Evolutionary conservation across 2,113 vertebrate species (phyloP).

Genomic region (Tylochromis polylepis): DNA sequence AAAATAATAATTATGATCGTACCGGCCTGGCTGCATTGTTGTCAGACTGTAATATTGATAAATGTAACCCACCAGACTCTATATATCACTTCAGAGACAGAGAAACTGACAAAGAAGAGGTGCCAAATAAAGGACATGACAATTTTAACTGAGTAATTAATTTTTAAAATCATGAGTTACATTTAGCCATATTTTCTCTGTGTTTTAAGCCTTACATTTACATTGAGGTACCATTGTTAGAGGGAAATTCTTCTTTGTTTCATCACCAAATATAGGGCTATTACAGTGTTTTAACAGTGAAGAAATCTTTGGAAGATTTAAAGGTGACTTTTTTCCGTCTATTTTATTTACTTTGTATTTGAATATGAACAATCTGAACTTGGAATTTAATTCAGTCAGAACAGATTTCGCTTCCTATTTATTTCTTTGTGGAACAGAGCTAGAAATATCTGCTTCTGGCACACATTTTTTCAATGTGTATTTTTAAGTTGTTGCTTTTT

Average conservation of each 20-base stretch:
- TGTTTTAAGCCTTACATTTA: neutral
- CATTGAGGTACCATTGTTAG: neutral
- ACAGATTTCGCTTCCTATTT: neutral
- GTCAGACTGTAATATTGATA: neutral
- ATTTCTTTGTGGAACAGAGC: neutral
- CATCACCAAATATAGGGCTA: neutral
- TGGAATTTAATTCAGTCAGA: neutral
- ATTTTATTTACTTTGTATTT: neutral
- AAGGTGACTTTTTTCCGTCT: neutral
- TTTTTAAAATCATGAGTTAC: neutral
- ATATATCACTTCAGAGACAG: neutral
- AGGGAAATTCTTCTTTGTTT: neutral
- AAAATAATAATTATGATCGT: neutral
- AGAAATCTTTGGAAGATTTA: neutral
- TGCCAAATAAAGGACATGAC: neutral
- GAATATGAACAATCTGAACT: neutral
- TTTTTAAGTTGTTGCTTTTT: neutral
- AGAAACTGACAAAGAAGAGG: neutral
- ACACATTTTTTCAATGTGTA: neutral
- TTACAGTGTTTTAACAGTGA: neutral
- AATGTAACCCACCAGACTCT: neutral
- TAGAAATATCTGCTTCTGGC: neutral
- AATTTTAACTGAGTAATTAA: neutral
- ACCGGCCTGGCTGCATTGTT: neutral
- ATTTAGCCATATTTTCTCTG: neutral